phyloP scores from a whole-genome alignment of 2,888 invertebrate species.

The Macaria notata region DNA sequence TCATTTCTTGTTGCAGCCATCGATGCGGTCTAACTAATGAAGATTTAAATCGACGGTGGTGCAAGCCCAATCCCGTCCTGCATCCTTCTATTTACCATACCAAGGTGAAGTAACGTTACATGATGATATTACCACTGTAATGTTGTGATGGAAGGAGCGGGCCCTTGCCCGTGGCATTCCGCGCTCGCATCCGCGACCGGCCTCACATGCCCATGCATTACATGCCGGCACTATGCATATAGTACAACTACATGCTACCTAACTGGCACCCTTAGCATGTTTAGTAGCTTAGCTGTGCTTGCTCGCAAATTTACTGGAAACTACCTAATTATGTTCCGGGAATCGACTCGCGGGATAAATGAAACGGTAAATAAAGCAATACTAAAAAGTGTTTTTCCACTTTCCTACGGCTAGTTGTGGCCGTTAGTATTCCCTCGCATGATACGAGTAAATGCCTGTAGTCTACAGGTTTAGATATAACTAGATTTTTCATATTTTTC shows the following conservation, averaged over 20 bases:
- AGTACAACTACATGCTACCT: conserved; percentile 7
- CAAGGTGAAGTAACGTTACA: conserved; percentile 79
- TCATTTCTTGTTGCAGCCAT: conserved; percentile 84
- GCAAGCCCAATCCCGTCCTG: conserved; percentile 86
- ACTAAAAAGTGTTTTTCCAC: too few relatives aligned
- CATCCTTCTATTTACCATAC: conserved; percentile 93
- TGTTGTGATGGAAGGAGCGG: conserved; percentile 25
- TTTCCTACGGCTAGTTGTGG: too few relatives aligned
- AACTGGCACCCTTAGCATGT: conserved; percentile 7
- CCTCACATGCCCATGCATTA: conserved; percentile 29
- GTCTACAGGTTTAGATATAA: too few relatives aligned
- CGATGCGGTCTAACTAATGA: conserved; percentile 92
- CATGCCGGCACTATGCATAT: conserved; percentile 15
- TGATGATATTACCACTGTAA: conserved; percentile 30
- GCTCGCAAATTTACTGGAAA: conserved; percentile 1
- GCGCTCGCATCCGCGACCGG: conserved; percentile 27
- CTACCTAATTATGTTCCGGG: conserved; percentile 1
- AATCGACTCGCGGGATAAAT: not conserved
- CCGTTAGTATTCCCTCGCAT: too few relatives aligned
- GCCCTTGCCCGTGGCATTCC: conserved; percentile 25
- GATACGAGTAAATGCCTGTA: too few relatives aligned
- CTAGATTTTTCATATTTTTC: too few relatives aligned
- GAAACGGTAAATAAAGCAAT: not conserved
- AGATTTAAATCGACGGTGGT: conserved; percentile 94
- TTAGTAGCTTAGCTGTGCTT: conserved; percentile 2